Conservation (phyloP, 92 coral and sea anemone genomes). For the Palythoa caribaeorum region DNA sequence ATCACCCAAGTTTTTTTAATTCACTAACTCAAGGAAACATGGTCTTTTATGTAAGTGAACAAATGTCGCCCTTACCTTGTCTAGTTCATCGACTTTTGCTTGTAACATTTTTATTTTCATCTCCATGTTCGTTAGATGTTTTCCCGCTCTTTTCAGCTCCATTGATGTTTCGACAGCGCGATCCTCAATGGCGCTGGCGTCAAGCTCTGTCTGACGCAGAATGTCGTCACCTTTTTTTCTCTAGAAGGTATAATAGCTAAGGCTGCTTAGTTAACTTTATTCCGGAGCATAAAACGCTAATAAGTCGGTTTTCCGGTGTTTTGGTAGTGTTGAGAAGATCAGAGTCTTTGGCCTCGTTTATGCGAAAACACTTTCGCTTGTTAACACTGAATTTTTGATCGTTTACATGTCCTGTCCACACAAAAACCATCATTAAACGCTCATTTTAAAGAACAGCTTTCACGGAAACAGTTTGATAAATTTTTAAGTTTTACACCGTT, state of each 20-base stretch:
- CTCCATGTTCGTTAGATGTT: slow-evolving; percentile 75
- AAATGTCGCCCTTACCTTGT: slow-evolving; percentile 52
- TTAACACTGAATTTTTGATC: too few relatives aligned
- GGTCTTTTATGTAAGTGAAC: too few relatives aligned
- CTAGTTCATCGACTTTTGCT: slow-evolving; percentile 61
- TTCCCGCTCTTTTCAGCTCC: slow-evolving; percentile 76
- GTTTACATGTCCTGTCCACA: too few relatives aligned
- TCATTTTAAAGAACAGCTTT: not conserved
- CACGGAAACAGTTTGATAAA: not conserved
- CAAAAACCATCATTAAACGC: too few relatives aligned
- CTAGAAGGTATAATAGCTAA: slow-evolving; percentile 25
- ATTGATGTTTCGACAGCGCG: slow-evolving; percentile 80
- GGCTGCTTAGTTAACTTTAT: not conserved
- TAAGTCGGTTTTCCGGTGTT: too few relatives aligned
- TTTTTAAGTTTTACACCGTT: too few relatives aligned
- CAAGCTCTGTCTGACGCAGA: slow-evolving; percentile 73
- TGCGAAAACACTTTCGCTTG: too few relatives aligned
- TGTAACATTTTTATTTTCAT: slow-evolving; percentile 60
- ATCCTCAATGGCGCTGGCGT: slow-evolving; percentile 77
- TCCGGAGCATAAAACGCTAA: too few relatives aligned
- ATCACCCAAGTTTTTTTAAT: too few relatives aligned
- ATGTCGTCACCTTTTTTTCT: slow-evolving; percentile 70
- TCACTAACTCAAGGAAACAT: too few relatives aligned
- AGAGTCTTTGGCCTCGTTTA: not conserved
- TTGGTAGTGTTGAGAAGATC: too few relatives aligned